A percentile compares a stretch with the other conserved stretches of the same genome.
phyloP scores from a whole-genome alignment of 2,888 invertebrate genomes.

The Watsonalla binaria region DNA sequence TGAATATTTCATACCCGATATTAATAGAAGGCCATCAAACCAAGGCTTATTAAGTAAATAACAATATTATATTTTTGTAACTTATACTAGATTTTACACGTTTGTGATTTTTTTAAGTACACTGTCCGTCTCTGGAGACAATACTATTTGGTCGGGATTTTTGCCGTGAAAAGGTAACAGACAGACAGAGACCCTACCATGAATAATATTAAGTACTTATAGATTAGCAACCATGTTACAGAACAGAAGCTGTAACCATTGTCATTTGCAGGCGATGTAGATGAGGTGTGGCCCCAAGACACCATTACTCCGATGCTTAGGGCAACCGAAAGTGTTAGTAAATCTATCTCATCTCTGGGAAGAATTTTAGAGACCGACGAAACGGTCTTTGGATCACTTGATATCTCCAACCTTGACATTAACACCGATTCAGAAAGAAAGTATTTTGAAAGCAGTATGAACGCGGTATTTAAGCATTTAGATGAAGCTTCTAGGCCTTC shows the following conservation, averaged over 20 bases:
- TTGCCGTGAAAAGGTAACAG: too few relatives aligned
- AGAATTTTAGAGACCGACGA: constrained; percentile 52
- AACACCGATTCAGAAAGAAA: neutral
- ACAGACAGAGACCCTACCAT: too few relatives aligned
- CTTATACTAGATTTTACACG: too few relatives aligned
- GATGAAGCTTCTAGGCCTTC: neutral
- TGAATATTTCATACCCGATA: constrained; percentile 9
- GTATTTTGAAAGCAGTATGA: neutral
- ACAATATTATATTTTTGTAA: neutral
- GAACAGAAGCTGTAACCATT: neutral
- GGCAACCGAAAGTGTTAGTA: constrained; percentile 45
- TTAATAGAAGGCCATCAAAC: constrained; percentile 41
- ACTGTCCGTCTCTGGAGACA: too few relatives aligned
- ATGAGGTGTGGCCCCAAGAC: constrained; percentile 59
- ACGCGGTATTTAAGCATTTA: neutral
- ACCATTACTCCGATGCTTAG: constrained; percentile 28
- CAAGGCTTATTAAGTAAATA: constrained; percentile 50
- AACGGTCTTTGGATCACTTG: constrained; percentile 11
- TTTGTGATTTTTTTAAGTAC: too few relatives aligned
- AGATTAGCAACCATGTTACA: neutral
- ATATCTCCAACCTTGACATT: neutral
- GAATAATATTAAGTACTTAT: too few relatives aligned
- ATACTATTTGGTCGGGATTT: too few relatives aligned
- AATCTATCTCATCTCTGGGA: constrained; percentile 57
- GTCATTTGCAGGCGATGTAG: constrained; percentile 41